Base-by-base conservation (phyloP, 2,797 vertebrate species). In the Microctenopoma steveboyesi region DNA sequence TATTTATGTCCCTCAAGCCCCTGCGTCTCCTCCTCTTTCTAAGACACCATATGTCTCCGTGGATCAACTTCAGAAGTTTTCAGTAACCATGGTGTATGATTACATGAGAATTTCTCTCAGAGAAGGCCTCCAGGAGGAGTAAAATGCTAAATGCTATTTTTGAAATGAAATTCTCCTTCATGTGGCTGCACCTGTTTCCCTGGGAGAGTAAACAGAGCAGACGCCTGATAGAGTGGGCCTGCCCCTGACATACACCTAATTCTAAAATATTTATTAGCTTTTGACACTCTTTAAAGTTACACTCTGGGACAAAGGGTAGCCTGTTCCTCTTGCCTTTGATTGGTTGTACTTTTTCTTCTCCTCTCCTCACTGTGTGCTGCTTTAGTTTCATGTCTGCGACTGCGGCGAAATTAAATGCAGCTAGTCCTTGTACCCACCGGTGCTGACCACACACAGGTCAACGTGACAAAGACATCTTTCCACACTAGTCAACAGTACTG, bases 261-360 rank as follows among this genome's bases (percentile, higher is more conserved):
- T 95, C 95, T 98, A 94, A 99, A 99, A 99, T 97, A 99, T 98
- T 98, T 97, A 98, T 98, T 95, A 96, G 95, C 94, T 94, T 95
- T 94, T 94, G 94, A 97, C 95, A 96, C 95, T 92, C 91, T 89
- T 95, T 94, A 94, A 94, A 95, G 93, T 94, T 93, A 65, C 92
- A 90, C 93, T 88, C 90, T 94, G 93, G 95, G 95, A 96, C 94
- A 95, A 95, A 93, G 92, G 93, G 90, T 94, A 14, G 94, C 93
- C 94, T 94, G 47, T 93, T 92, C 92, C 87, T 94, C 78, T 37
- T 79, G 71, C 84, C 76, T 81, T 86, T 84, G 53, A 83, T 89
- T 87, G 76, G 74, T 74, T 78, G 64, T 78, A 76, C 86, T 87
- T 86, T 76, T 64, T 85, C 72, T 47, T 51, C 64, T 76, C 76